A percentile compares a stretch with the other conserved stretches of the same genome.
Evolutionary conservation across 2,113 vertebrate species (phyloP).

Genomic region (Malurus cyaneus): DNA sequence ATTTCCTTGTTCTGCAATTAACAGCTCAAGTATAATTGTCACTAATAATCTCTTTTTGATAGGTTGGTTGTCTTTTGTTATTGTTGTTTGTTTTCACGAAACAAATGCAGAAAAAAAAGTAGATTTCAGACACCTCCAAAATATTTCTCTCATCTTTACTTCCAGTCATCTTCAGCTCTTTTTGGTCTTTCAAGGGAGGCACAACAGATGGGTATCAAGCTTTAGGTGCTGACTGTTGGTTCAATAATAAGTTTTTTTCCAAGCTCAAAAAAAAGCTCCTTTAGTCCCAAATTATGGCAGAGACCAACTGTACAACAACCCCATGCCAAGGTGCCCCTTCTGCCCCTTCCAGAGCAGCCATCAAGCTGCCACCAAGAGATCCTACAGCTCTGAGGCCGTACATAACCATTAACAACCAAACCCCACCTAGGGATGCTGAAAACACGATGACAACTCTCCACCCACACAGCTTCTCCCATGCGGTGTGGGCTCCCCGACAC

Average conservation of each 20-base stretch:
- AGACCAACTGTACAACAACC: neutral
- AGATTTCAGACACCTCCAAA: slow-evolving; percentile 18
- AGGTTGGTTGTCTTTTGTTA: neutral
- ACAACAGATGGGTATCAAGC: neutral
- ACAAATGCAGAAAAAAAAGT: neutral
- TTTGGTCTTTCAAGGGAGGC: neutral
- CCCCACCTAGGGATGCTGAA: slow-evolving; percentile 12
- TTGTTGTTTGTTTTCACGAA: slow-evolving; percentile 4
- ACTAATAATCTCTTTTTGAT: slow-evolving; percentile 59
- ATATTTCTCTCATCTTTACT: neutral
- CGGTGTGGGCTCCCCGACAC: neutral
- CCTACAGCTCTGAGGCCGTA: neutral
- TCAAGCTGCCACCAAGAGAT: neutral
- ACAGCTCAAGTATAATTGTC: slow-evolving; percentile 72
- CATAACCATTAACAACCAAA: neutral
- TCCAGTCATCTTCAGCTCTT: neutral
- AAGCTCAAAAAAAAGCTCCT: neutral
- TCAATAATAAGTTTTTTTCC: neutral
- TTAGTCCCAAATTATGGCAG: neutral
- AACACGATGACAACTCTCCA: neutral
- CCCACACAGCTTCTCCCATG: neutral
- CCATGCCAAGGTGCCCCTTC: neutral
- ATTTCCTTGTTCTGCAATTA: slow-evolving; percentile 78
- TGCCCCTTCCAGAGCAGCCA: neutral
- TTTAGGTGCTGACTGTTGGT: neutral